Percentiles rank a stretch among this genome's conserved stretches.
These are phyloP conservation scores for Parasteatoda tepidariorum DNA, from an alignment of 1,140 invertebrate species.

Conservation along the genomic window DNA sequence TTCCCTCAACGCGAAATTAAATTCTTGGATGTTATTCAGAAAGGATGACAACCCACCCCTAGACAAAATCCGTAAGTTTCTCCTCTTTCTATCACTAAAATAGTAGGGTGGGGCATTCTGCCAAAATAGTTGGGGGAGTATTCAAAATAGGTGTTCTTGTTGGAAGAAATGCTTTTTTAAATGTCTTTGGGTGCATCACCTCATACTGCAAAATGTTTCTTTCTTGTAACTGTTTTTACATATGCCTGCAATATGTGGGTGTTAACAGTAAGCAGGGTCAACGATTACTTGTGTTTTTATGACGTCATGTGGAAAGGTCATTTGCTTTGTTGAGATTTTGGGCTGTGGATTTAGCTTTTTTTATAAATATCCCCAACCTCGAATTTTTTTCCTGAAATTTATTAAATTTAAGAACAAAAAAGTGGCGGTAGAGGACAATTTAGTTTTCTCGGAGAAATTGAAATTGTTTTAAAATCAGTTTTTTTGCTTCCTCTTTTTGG, in stretches of 20 bases:
- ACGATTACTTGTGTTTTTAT: too few species aligned
- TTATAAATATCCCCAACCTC: too few species aligned
- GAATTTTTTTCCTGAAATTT: too few species aligned
- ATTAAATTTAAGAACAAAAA: too few species aligned
- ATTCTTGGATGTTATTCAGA: conserved; percentile 27
- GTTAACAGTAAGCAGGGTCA: neutral
- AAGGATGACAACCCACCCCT: neutral
- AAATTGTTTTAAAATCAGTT: too few species aligned
- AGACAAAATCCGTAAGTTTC: conserved; percentile 11
- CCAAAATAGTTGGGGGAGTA: conserved; percentile 56
- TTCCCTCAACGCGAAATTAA: conserved; percentile 35
- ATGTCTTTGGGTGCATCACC: neutral
- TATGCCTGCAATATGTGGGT: neutral
- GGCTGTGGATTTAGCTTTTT: neutral
- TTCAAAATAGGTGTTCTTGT: conserved; percentile 37
- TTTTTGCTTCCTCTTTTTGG: too few species aligned
- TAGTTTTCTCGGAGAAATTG: too few species aligned
- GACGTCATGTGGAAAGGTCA: too few species aligned
- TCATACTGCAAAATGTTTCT: neutral
- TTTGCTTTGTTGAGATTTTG: neutral
- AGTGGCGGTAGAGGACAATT: too few species aligned
- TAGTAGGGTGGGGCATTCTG: conserved; percentile 1
- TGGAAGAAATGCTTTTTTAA: neutral
- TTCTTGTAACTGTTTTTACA: conserved; percentile 4
- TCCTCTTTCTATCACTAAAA: conserved; percentile 4